These are phyloP conservation scores for Tragulus kanchil DNA, from an alignment of 2,113 vertebrate species.

Conservation along the genomic window DNA sequence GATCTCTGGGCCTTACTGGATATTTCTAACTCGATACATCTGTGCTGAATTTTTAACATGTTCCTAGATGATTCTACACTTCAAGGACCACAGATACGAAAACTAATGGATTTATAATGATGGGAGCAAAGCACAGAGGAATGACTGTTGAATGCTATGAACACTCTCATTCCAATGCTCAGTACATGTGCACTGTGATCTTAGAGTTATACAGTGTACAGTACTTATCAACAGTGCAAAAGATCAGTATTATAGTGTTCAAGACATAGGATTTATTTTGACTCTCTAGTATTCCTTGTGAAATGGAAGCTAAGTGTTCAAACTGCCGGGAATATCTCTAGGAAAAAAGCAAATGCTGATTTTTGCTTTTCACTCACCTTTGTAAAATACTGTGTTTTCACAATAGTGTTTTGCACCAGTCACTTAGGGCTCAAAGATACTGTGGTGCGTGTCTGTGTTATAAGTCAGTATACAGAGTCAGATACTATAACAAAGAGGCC, in stretches of 20 bases:
- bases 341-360: not conserved
- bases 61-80: not conserved
- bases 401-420: not conserved
- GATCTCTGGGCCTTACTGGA: not conserved
- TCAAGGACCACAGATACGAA: not conserved
- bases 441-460: not conserved
- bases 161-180: not conserved
- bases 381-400: not conserved
- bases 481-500: not conserved
- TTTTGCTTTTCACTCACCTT: not conserved
- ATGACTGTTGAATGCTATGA: not conserved
- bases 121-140: not conserved
- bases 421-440: not conserved
- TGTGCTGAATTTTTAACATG: slow-evolving; percentile 1
- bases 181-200: not conserved
- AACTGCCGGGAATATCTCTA: not conserved
- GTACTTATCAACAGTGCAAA: not conserved
- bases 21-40: not conserved
- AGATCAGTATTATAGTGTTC: not conserved
- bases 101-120: not conserved
- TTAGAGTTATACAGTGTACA: not conserved
- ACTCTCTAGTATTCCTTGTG: not conserved
- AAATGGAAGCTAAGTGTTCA: not conserved
- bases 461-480: not conserved
- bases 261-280: not conserved